Percentiles rank a stretch among this genome's conserved stretches.
Conservation (phyloP, 2,113 vertebrate species). For the Diglossa brunneiventris region DNA sequence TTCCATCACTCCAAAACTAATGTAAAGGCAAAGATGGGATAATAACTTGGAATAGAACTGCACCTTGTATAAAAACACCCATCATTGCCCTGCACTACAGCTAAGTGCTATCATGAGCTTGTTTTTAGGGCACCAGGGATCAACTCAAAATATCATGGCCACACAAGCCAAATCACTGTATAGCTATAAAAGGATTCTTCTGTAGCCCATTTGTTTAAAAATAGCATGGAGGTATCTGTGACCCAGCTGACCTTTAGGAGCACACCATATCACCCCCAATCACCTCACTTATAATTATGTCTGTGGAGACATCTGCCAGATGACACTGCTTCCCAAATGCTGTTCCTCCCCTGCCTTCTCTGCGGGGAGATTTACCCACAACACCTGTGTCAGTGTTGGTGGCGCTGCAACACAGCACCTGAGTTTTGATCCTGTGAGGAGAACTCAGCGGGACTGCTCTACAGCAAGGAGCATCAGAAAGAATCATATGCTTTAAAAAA, state of each 20-base stretch:
- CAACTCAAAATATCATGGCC: background rate
- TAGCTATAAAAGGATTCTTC: background rate
- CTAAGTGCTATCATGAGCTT: background rate
- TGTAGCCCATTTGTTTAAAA: background rate
- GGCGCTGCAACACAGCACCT: too few species aligned
- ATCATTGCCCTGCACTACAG: background rate
- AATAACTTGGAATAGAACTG: background rate
- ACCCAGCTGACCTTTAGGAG: background rate
- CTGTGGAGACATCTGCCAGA: background rate
- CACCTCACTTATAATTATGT: background rate
- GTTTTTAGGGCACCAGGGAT: background rate
- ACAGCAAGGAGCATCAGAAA: background rate
- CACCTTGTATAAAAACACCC: background rate
- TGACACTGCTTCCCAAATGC: background rate
- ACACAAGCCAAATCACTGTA: background rate
- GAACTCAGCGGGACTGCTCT: background rate
- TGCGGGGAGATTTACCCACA: fast-evolving
- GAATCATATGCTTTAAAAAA: background rate
- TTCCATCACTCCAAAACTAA: background rate
- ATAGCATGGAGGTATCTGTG: background rate
- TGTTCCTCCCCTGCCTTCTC: background rate
- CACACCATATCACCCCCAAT: fast-evolving
- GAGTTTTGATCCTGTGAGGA: fast-evolving
- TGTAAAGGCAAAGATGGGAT: background rate
- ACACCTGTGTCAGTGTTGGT: fast-evolving